These are phyloP conservation scores for Myotis yumanensis DNA, from an alignment of 2,113 vertebrate species.

Conservation along the genomic window DNA sequence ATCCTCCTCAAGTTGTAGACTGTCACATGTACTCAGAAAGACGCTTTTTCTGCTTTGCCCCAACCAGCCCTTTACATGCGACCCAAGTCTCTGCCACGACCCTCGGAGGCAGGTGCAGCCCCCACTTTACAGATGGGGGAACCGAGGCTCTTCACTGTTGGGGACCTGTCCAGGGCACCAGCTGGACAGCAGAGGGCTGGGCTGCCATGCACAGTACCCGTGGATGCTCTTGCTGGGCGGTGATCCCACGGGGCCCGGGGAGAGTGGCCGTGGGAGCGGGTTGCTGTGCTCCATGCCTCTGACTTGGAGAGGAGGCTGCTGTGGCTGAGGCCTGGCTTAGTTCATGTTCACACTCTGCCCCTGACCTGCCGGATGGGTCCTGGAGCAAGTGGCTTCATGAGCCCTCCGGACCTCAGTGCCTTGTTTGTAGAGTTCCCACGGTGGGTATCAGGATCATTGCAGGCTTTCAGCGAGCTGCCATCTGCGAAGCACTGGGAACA, in stretches of 20 bases:
- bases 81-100: no score
- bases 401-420: not conserved
- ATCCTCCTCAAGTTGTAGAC: not conserved
- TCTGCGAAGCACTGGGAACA: not conserved
- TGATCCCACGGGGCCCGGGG: fast-evolving
- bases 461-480: not conserved
- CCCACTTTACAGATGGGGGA: not conserved
- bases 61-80: not conserved
- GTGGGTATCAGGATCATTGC: fast-evolving
- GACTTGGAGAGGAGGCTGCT: not conserved
- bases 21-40: not conserved
- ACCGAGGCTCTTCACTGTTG: not conserved
- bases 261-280: fast-evolving
- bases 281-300: not conserved
- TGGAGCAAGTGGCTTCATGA: not conserved
- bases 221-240: not conserved
- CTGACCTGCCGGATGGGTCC: not conserved
- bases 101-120: not conserved
- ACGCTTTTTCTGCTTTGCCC: not conserved
- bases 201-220: fast-evolving
- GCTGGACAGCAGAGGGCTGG: not conserved
- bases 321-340: not conserved
- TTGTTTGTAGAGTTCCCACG: not conserved
- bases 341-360: not conserved
- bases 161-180: not conserved